Conservation (phyloP, 2,113 vertebrate species). For the Ameiurus melas region DNA sequence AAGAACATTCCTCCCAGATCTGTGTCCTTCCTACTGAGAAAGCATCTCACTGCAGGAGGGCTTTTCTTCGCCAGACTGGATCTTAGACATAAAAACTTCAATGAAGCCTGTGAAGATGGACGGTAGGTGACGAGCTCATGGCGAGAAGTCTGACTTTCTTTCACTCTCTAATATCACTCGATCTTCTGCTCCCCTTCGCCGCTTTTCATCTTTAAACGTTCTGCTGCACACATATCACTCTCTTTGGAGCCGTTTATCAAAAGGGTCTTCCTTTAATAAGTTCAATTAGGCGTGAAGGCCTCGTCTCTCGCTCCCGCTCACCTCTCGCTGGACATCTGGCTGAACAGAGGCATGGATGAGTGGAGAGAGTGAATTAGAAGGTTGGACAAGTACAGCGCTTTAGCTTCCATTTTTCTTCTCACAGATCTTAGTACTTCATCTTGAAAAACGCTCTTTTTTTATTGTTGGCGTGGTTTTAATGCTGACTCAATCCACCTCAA, state of each 20-base stretch:
- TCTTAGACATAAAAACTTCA: not conserved
- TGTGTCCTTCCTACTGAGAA: not conserved
- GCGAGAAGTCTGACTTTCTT: not conserved
- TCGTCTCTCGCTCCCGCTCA: slow-evolving; percentile 40
- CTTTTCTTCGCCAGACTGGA: not conserved
- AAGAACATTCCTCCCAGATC: not conserved
- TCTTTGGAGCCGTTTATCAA: slow-evolving; percentile 63
- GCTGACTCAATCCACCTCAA: slow-evolving; percentile 6
- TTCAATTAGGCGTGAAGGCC: slow-evolving; percentile 62
- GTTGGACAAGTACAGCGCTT: not conserved
- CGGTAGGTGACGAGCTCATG: not conserved
- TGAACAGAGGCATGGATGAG: not conserved
- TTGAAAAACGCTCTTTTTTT: not conserved
- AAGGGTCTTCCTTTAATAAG: slow-evolving; percentile 61
- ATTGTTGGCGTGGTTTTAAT: not conserved
- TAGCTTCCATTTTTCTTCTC: not conserved
- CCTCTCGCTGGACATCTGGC: slow-evolving; percentile 34
- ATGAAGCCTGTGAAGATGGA: not conserved
- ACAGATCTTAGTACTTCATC: not conserved
- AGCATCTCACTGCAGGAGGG: not conserved
- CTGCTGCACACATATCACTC: slow-evolving; percentile 50
- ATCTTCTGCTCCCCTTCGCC: slow-evolving; percentile 15
- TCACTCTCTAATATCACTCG: not conserved
- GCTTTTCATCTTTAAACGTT: slow-evolving; percentile 22
- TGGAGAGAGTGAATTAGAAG: not conserved